phyloP scores from a whole-genome alignment of 2,797 vertebrate genomes.

The Chloroceryle amazona region DNA sequence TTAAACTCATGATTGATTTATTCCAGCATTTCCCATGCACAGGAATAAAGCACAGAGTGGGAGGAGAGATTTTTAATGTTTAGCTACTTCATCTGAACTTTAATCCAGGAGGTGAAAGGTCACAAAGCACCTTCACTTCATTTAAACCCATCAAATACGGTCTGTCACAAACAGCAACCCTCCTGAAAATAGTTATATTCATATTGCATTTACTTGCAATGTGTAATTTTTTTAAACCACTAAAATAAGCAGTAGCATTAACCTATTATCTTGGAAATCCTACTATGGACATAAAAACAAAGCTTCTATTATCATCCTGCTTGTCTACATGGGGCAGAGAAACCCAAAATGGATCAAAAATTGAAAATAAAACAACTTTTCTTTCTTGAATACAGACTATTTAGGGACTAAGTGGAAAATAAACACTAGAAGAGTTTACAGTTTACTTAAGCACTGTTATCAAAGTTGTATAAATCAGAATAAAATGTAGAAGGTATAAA shows the following conservation, averaged over 20 bases:
- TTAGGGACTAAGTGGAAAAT: background rate
- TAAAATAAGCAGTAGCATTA: background rate
- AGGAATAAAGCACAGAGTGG: background rate
- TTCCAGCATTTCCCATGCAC: background rate
- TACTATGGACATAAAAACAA: background rate
- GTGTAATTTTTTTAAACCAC: background rate
- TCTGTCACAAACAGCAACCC: background rate
- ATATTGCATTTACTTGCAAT: background rate
- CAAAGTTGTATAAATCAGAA: background rate
- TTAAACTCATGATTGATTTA: slow-evolving; percentile 20
- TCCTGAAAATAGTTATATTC: background rate
- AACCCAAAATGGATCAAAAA: background rate
- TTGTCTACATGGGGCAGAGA: fast-evolving
- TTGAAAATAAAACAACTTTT: background rate
- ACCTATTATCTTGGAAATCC: background rate
- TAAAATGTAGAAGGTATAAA: background rate
- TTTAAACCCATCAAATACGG: background rate
- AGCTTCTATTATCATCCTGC: background rate
- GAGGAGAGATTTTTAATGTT: background rate
- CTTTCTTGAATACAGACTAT: background rate
- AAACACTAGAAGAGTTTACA: background rate
- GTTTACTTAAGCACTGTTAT: background rate
- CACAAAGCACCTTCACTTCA: background rate
- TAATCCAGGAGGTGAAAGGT: background rate
- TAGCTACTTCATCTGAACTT: background rate